A percentile compares a stretch with the other conserved stretches of the same genome.
Evolutionary conservation across 2,113 vertebrate genomes (phyloP).

Genomic region (Mus pahari): DNA sequence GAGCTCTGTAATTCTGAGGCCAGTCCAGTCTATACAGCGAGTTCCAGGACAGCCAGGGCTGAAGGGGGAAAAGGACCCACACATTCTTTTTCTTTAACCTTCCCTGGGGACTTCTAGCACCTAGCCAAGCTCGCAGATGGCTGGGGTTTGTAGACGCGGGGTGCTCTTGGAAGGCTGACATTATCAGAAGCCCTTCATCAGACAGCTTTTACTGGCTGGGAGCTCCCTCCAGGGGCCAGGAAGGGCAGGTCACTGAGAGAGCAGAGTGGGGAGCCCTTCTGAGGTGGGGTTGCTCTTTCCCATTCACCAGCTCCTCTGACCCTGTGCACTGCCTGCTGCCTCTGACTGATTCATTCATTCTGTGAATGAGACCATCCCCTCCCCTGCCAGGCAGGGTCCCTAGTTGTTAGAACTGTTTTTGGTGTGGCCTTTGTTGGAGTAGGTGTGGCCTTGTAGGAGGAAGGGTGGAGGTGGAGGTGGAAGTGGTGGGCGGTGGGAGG

Average conservation of each 20-base stretch:
- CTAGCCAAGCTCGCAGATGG: no score
- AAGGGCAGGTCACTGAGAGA: neutral
- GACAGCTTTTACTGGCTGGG: neutral
- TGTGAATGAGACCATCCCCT: neutral
- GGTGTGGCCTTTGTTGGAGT: neutral
- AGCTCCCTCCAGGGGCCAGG: neutral
- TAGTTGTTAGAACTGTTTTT: neutral
- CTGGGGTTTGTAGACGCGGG: neutral
- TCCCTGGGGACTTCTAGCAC: neutral
- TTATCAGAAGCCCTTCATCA: rapidly evolving
- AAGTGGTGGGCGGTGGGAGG: no score
- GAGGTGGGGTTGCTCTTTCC: no score
- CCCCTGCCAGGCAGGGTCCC: neutral
- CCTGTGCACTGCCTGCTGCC: neutral
- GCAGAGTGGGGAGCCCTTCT: neutral
- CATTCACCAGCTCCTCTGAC: no score
- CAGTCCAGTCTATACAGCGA: neutral
- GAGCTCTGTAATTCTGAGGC: no score
- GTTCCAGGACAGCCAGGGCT: neutral
- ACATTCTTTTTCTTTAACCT: neutral
- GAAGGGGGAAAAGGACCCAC: neutral
- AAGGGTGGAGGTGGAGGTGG: neutral
- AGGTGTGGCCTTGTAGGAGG: neutral
- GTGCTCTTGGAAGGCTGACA: rapidly evolving
- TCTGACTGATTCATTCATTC: neutral